Evolutionary conservation across 1,140 invertebrate species (phyloP), one percentile per base, ranked within the genome.

Genomic region (Stratiolaelaps scimitus): DNA sequence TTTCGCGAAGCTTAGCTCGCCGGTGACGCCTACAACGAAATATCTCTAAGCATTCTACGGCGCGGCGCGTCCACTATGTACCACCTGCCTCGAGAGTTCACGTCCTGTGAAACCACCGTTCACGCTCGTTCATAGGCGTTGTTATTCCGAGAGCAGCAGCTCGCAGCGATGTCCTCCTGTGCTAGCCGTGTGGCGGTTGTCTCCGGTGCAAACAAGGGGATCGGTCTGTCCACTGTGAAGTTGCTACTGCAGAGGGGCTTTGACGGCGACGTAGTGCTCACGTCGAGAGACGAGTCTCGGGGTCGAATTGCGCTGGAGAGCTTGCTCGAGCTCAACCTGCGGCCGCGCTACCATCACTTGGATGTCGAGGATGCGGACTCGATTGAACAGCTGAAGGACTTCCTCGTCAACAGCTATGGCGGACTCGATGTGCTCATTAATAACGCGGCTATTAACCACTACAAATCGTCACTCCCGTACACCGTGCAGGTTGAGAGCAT

Each of bases 351-450:
- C 70, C 83, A 85, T 71, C 81, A 85, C 71, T 72, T 88, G 19
- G 85, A 88, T 71, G 80, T 87, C 45, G 78, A 77, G 47, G 74
- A 82, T 69, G 69, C 72, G 2, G 73, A 78, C 19, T 86, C 83
- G 69, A 76, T 86, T 20, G 74, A 79, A 43, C 73, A 67, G 1
- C 80, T 87, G 44, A 72, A 76, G 0, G 77, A 82, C 67, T 82
- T 80, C 70, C 70, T 92, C 0, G 76, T 82, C 71, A 71, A 80
- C 29, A 81, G 79, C 23, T 80, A 90, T 74, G 83, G 81, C 15
- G 84, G 86, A 1, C 73, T 92, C 1, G 87, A 92, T 78, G 70
- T 91, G 34, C 74, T 91, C 15, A 80, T 91, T 0, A 90, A 89
- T 72, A 91, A 92, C 79, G 88, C 87, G 56, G 88, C 82, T 0